These are phyloP conservation scores for Zootoca vivipara DNA, from an alignment of 2,113 vertebrate species.

Conservation along the genomic window DNA sequence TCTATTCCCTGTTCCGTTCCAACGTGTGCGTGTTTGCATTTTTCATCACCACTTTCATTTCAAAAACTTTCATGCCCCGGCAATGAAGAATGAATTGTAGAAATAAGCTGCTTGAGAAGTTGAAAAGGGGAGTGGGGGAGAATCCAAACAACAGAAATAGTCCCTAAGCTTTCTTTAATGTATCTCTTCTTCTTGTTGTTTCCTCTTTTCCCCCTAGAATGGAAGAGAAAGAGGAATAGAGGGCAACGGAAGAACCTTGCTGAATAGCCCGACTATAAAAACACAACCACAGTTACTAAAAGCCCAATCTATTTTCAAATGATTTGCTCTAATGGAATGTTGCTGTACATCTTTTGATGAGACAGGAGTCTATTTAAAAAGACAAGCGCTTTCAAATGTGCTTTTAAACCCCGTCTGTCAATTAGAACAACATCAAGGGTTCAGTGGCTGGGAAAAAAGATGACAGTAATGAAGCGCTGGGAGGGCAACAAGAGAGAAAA, in stretches of 20 bases:
- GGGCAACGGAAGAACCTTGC: conserved; percentile 44
- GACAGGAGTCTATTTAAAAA: conserved; percentile 80
- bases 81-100: conserved; percentile 29
- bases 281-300: conserved; percentile 72
- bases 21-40: rapidly evolving
- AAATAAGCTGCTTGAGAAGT: conserved; percentile 31
- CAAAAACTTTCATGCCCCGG: neutral
- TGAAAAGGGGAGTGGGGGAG: conserved; percentile 16
- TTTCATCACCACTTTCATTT: conserved; percentile 27
- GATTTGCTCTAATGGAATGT: conserved; percentile 81
- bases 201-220: neutral
- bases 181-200: conserved; percentile 13
- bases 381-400: conserved; percentile 77
- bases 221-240: conserved; percentile 34
- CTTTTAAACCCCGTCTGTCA: conserved; percentile 81
- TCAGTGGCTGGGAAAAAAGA: conserved; percentile 76
- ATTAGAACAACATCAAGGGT: conserved; percentile 78
- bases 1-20: rapidly evolving
- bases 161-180: conserved; percentile 53
- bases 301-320: conserved; percentile 79
- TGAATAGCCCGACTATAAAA: conserved; percentile 66
- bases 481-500: conserved; percentile 68
- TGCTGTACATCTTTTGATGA: conserved; percentile 80
- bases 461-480: conserved; percentile 78
- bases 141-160: conserved; percentile 42